Evolutionary conservation across 1,140 invertebrate species (phyloP).

Genomic region (Agraylea sexmaculata): DNA sequence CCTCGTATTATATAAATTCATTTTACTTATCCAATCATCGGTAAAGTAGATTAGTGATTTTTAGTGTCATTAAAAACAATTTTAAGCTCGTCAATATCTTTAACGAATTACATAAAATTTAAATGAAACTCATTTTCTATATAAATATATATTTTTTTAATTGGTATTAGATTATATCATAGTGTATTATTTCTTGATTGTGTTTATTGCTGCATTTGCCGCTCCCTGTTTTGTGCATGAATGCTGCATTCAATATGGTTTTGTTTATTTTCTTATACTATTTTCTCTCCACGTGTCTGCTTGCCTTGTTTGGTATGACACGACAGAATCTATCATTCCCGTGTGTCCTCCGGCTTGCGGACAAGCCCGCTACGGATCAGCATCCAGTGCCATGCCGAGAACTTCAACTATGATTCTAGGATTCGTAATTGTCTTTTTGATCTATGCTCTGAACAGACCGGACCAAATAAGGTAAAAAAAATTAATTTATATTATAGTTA

Average conservation of each 20-base stretch:
- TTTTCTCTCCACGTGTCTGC: constrained; percentile 11
- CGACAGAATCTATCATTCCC: constrained; percentile 76
- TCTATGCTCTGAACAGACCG: constrained; percentile 18
- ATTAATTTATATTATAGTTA: too few relatives aligned
- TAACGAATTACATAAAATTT: neutral
- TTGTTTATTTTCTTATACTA: constrained; percentile 11
- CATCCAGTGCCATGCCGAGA: constrained; percentile 26
- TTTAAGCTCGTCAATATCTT: neutral
- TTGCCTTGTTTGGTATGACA: constrained; percentile 18
- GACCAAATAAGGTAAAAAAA: constrained; percentile 7
- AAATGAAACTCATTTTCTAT: constrained; percentile 7
- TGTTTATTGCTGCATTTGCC: too few relatives aligned
- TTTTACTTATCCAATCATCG: too few relatives aligned
- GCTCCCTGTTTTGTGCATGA: too few relatives aligned
- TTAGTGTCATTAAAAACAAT: neutral
- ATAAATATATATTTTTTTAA: constrained; percentile 8
- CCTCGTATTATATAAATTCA: too few relatives aligned
- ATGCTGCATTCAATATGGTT: constrained; percentile 13
- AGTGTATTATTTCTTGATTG: neutral
- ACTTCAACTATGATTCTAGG: constrained; percentile 31
- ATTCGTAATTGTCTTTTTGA: constrained; percentile 28
- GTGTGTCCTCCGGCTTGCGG: constrained; percentile 88
- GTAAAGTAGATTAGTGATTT: too few relatives aligned
- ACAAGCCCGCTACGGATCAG: constrained; percentile 51
- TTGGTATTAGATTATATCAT: neutral